phyloP scores from a whole-genome alignment of 2,797 vertebrate species.

The Halcyon leucocephala region DNA sequence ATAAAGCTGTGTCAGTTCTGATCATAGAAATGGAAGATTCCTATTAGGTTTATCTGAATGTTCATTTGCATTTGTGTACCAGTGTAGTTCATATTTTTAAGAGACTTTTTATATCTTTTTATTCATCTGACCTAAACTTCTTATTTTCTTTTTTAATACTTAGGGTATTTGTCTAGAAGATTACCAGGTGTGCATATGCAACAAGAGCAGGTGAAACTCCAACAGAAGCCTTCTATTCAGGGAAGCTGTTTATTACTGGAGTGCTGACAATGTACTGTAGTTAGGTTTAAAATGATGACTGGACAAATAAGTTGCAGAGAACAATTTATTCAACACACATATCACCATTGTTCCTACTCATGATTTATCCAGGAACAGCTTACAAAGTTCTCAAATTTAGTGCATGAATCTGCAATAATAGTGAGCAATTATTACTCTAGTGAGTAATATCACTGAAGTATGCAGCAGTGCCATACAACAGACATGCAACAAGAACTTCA shows the following conservation, averaged over 20 bases:
- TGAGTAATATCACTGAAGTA: neutral
- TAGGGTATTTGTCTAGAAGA: neutral
- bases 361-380: neutral
- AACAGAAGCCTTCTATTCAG: constrained; percentile 46
- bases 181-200: neutral
- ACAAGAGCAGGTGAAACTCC: constrained; percentile 5
- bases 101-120: neutral
- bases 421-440: neutral
- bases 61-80: neutral
- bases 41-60: neutral
- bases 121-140: neutral
- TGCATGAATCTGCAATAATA: neutral
- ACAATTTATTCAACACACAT: constrained; percentile 17
- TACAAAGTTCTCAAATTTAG: neutral
- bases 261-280: constrained; percentile 4
- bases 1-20: neutral
- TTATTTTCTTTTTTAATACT: constrained; percentile 19
- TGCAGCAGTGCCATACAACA: accelerated
- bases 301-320: constrained; percentile 32
- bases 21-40: neutral
- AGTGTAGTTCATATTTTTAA: neutral
- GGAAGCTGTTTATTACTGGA: constrained; percentile 13
- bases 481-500: neutral
- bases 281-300: constrained; percentile 14
- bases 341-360: neutral